phyloP scores from a whole-genome alignment of 1,140 invertebrate species.

The Drosophila micromelanica region DNA sequence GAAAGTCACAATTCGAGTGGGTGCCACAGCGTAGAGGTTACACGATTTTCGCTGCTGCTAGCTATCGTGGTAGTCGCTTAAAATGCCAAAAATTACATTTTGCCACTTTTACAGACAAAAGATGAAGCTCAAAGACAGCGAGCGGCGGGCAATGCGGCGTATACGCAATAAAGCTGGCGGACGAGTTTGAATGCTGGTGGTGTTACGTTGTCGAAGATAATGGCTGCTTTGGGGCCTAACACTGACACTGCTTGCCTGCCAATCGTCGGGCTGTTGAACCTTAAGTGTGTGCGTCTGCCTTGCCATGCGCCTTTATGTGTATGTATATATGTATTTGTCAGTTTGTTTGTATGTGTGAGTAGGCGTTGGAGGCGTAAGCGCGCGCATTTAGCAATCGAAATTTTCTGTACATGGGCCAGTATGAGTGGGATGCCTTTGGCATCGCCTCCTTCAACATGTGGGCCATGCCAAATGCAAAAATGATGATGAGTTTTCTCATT shows the following conservation, averaged over 20 bases:
- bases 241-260: constrained; percentile 54
- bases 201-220: constrained; percentile 77
- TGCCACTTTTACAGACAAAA: constrained; percentile 77
- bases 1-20: constrained; percentile 23
- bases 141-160: constrained; percentile 40
- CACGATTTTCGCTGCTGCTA: constrained; percentile 1
- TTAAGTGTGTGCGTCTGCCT: constrained; percentile 65
- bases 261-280: constrained; percentile 79
- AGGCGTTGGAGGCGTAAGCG: constrained; percentile 61
- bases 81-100: constrained; percentile 83
- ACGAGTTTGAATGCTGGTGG: constrained; percentile 40
- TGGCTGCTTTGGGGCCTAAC: constrained; percentile 67
- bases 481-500: constrained; percentile 65
- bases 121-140: constrained; percentile 49
- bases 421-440: constrained; percentile 31
- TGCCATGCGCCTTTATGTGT: constrained; percentile 42
- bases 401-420: constrained; percentile 73
- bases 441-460: constrained; percentile 42
- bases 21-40: constrained; percentile 21
- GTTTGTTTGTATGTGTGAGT: constrained; percentile 12
- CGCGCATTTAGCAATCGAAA: constrained; percentile 73
- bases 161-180: constrained; percentile 62
- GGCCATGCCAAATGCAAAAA: constrained; percentile 61
- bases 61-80: constrained; percentile 37
- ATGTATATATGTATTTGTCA: constrained; percentile 4